phyloP scores from a whole-genome alignment of 2,888 invertebrate species.

The Cataglyphis rosenhaueri region DNA sequence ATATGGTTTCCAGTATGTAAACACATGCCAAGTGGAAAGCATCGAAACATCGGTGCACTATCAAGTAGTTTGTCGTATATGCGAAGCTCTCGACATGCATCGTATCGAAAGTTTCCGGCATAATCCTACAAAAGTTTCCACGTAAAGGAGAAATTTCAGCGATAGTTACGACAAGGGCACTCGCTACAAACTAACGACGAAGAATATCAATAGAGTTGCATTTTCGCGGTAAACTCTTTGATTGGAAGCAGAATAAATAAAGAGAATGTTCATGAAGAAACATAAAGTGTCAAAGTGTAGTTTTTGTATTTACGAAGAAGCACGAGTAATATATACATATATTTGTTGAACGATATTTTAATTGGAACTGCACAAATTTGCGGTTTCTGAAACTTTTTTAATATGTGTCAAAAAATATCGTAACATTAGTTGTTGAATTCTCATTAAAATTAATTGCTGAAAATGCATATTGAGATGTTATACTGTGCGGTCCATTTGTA shows the following conservation, averaged over 20 bases:
- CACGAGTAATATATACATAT: background rate
- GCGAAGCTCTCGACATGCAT: background rate
- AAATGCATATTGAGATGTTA: conserved; percentile 11
- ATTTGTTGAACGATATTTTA: conserved; percentile 8
- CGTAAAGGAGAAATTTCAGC: background rate
- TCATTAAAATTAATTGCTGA: conserved; percentile 10
- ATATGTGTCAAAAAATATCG: background rate
- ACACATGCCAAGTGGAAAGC: background rate
- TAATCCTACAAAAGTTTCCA: conserved; percentile 32
- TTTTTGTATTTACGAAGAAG: background rate
- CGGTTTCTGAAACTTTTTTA: background rate
- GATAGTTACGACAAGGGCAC: background rate
- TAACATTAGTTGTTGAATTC: conserved; percentile 4
- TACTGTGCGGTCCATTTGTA: background rate
- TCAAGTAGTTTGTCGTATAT: background rate
- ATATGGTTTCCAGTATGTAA: background rate
- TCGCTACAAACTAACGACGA: background rate
- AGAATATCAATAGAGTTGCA: background rate
- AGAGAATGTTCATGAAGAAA: background rate
- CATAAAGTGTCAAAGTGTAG: background rate
- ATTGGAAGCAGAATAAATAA: background rate
- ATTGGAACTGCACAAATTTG: background rate
- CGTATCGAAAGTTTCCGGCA: conserved; percentile 34
- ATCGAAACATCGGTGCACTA: background rate
- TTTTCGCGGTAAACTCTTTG: conserved; percentile 3